Evolutionary conservation across 2,113 vertebrate species (phyloP), one percentile per base, ranked within the genome.

Genomic region (Theristicus caerulescens): DNA sequence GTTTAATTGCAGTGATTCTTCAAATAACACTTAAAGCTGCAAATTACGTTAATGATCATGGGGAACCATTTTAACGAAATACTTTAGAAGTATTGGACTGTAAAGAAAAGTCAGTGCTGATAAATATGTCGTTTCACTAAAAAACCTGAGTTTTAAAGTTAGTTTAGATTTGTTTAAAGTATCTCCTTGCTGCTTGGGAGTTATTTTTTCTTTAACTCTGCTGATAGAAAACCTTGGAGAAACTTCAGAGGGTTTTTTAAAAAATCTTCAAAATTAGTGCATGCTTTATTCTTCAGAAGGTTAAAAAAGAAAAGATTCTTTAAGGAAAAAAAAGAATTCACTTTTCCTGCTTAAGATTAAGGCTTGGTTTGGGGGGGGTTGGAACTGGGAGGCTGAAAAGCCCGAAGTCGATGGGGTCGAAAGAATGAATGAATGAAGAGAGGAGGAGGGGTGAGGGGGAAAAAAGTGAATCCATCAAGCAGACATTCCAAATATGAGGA

Each of bases 401-500:
- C 76, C 38, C 29, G 24, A 70, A 90, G 79, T 92, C 62, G 38
- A 82, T 76, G 92, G 69, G 66, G 86, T 81, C 46, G 57, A 92
- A 86, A 76, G 79, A 79, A 93, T 88, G 92, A 94, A 84, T 86
- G 93, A 96, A 96, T 92, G 94, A 90, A 52, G 78, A 31, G 70
- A 74, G 85, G 81, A 82, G 86, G 74, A 52, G 51, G 82, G 66
- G 72, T 49, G 29, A 26, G 21, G 55, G 57, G 66, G 26, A 87
- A 92, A 88, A 61, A 91, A 96, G 91, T 93, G 94, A 94, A 97
- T 77, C 94, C 96, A 95, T 97, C 96, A 78, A 92, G 89, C 87
- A 94, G 86, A 91, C 93, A 97, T 94, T 95, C 96, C 96, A 96
- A 91, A 96, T 95, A 82, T 94, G 69, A 91, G 94, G 88, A 78